Conservation (phyloP, 2,797 vertebrate genomes). For the Pelodytes ibericus region DNA sequence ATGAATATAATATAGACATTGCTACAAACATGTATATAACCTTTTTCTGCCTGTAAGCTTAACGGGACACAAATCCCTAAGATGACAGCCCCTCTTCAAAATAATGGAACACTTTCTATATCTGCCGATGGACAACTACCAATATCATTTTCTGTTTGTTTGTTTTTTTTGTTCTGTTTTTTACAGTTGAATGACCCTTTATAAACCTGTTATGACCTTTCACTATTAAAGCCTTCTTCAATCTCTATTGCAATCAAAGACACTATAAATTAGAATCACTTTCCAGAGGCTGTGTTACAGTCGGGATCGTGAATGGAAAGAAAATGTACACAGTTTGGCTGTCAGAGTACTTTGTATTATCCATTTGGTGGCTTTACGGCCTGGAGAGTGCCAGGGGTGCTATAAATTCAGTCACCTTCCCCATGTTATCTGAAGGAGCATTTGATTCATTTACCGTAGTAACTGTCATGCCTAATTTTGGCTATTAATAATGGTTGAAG, state of each 20-base stretch:
- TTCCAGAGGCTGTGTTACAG: slow-evolving; percentile 21
- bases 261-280: slow-evolving; percentile 26
- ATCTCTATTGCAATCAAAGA: slow-evolving; percentile 19
- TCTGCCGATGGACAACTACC: too few relatives aligned
- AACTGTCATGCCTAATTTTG: slow-evolving; percentile 51
- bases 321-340: slow-evolving; percentile 43
- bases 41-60: too few relatives aligned
- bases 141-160: too few relatives aligned
- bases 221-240: slow-evolving; percentile 15
- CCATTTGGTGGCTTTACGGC: slow-evolving; percentile 46
- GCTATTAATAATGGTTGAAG: slow-evolving; percentile 42
- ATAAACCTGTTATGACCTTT: slow-evolving; percentile 34
- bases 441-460: slow-evolving; percentile 48
- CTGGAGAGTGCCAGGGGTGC: slow-evolving; percentile 28
- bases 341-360: slow-evolving; percentile 35
- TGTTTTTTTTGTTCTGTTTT: too few relatives aligned
- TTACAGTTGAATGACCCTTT: slow-evolving; percentile 8
- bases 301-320: slow-evolving; percentile 26
- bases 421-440: slow-evolving; percentile 31
- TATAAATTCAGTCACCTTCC: slow-evolving; percentile 43
- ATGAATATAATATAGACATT: too few relatives aligned
- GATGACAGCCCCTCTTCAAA: background rate
- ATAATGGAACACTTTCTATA: background rate
- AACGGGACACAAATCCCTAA: background rate
- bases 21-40: too few relatives aligned